A percentile compares a stretch with the other conserved stretches of the same genome.
phyloP scores from a whole-genome alignment of 64 coral and sea anemone species.

The Montipora foliosa region DNA sequence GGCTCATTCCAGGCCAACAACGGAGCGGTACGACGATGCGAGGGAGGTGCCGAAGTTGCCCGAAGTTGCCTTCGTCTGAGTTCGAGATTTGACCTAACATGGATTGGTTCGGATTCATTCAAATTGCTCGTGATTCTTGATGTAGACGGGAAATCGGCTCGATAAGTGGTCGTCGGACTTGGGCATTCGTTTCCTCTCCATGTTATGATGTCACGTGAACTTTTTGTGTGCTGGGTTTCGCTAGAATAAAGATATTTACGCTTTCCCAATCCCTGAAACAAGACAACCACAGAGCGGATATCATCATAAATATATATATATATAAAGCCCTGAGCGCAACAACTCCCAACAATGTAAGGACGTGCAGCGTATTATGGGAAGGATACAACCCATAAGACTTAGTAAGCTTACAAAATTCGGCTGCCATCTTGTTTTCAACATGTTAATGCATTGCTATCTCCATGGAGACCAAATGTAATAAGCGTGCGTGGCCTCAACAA shows the following conservation, averaged over 20 bases:
- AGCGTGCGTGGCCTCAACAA: too few relatives aligned
- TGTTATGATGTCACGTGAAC: conserved; percentile 55
- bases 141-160: background rate
- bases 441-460: too few relatives aligned
- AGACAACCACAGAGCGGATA: too few relatives aligned
- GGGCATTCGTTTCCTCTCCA: conserved; percentile 66
- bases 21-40: conserved; percentile 50
- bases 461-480: too few relatives aligned
- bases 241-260: conserved; percentile 34
- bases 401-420: too few relatives aligned
- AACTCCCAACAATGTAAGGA: too few relatives aligned
- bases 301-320: too few relatives aligned
- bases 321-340: too few relatives aligned
- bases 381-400: too few relatives aligned
- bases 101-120: conserved; percentile 66
- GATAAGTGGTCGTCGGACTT: conserved; percentile 38
- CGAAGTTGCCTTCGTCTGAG: conserved; percentile 63
- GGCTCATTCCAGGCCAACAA: conserved; percentile 50
- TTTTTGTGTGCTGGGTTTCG: conserved; percentile 50
- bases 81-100: conserved; percentile 59
- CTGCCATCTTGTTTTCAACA: too few relatives aligned
- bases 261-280: conserved; percentile 68
- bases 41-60: conserved; percentile 68
- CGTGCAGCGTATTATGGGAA: too few relatives aligned
- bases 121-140: background rate